Evolutionary conservation across 2,113 vertebrate species (phyloP).

Genomic region (Willisornis vidua): DNA sequence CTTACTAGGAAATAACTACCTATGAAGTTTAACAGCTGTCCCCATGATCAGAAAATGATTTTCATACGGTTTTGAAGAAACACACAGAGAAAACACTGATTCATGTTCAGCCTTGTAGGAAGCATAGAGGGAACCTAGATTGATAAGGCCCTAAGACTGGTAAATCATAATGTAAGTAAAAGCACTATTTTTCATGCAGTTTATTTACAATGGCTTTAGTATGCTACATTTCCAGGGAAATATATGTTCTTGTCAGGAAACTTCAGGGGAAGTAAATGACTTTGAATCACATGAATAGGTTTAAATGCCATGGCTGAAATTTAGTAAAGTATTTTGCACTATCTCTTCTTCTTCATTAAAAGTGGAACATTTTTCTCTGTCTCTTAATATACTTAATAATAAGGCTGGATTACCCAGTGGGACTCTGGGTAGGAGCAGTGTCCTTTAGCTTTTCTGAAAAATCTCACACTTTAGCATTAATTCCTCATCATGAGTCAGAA

Average conservation of each 20-base stretch:
- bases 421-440: not conserved
- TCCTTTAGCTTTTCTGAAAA: slow-evolving; percentile 54
- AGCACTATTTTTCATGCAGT: slow-evolving; percentile 69
- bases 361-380: slow-evolving; percentile 59
- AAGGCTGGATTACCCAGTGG: slow-evolving; percentile 25
- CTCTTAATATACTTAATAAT: slow-evolving; percentile 54
- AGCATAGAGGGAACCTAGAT: slow-evolving; percentile 55
- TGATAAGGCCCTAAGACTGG: slow-evolving; percentile 51
- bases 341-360: slow-evolving; percentile 74
- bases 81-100: slow-evolving; percentile 41
- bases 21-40: slow-evolving; percentile 57
- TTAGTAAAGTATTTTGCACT: slow-evolving; percentile 73
- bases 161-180: slow-evolving; percentile 73
- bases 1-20: slow-evolving; percentile 31
- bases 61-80: slow-evolving; percentile 48
- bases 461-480: slow-evolving; percentile 34
- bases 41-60: slow-evolving; percentile 52
- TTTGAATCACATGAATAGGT: slow-evolving; percentile 75
- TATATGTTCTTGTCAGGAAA: slow-evolving; percentile 78
- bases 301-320: slow-evolving; percentile 73
- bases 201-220: slow-evolving; percentile 75
- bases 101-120: slow-evolving; percentile 43
- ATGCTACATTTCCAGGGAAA: slow-evolving; percentile 73
- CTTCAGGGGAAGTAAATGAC: slow-evolving; percentile 78
- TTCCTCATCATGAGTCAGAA: slow-evolving; percentile 53